Percentiles rank a stretch among this genome's conserved stretches.
Evolutionary conservation across 2,797 vertebrate genomes (phyloP).

Genomic region (Falco columbarius): DNA sequence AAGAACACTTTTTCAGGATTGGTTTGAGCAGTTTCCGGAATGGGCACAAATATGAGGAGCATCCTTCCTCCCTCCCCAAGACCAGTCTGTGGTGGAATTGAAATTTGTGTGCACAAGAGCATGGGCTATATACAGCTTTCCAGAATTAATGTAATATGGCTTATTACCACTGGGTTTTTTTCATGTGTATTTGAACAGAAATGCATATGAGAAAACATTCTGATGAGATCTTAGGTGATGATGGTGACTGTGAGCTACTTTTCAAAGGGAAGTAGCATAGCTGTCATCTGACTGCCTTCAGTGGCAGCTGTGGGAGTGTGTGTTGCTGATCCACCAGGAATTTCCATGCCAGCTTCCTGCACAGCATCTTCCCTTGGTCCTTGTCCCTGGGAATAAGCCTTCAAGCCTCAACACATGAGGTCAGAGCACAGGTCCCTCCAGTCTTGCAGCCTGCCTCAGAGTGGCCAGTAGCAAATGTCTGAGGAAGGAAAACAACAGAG

Average conservation of each 20-base stretch:
- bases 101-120: fast-evolving
- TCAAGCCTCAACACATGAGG: fast-evolving
- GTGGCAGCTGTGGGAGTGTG: fast-evolving
- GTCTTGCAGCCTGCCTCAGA: not conserved
- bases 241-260: fast-evolving
- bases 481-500: not conserved
- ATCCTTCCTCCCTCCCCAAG: fast-evolving
- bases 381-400: not conserved
- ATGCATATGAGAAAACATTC: not conserved
- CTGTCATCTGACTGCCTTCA: not conserved
- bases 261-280: not conserved
- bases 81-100: not conserved
- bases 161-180: not conserved
- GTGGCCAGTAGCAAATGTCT: not conserved
- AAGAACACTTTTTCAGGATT: not conserved
- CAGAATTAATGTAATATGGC: not conserved
- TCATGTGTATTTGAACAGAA: fast-evolving
- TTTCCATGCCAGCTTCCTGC: not conserved
- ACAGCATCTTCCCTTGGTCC: not conserved
- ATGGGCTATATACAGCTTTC: not conserved
- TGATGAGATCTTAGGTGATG: not conserved
- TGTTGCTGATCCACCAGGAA: not conserved
- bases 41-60: fast-evolving
- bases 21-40: not conserved
- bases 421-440: not conserved